Evolutionary conservation across 2,113 vertebrate genomes (phyloP).

Genomic region (Maylandia zebra): DNA sequence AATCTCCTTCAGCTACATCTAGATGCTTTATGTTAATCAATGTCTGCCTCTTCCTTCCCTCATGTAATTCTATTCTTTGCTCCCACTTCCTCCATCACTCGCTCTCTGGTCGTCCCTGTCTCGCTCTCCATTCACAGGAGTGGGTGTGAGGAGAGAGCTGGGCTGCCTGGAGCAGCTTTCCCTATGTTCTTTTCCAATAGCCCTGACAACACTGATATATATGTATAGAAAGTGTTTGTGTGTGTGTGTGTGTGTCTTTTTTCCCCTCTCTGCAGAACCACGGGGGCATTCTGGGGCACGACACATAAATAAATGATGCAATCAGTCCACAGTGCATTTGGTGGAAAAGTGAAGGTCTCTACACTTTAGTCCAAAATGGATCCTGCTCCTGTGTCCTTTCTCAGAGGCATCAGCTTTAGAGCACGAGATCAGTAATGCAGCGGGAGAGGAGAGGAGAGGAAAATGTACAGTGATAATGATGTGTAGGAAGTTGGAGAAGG

Average conservation of each 20-base stretch:
- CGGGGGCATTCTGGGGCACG: constrained; percentile 26
- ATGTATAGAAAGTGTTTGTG: background rate
- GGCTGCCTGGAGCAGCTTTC: constrained; percentile 14
- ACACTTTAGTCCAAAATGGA: constrained; percentile 48
- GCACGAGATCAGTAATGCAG: background rate
- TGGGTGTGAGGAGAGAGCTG: constrained; percentile 22
- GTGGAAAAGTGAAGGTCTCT: constrained; percentile 26
- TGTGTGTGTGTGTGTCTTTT: background rate
- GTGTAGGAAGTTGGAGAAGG: background rate
- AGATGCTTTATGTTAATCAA: constrained; percentile 7
- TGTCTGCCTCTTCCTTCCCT: constrained; percentile 11
- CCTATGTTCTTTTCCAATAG: background rate
- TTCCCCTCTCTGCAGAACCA: background rate
- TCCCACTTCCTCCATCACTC: background rate
- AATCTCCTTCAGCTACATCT: constrained; percentile 4
- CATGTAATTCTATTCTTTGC: constrained; percentile 29
- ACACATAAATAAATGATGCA: constrained; percentile 59
- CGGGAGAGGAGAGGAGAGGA: background rate
- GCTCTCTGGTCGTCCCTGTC: background rate
- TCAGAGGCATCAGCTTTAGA: constrained; percentile 15
- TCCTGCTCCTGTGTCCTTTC: constrained; percentile 24
- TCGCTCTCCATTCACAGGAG: background rate
- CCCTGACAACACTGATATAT: background rate
- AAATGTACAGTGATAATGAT: background rate
- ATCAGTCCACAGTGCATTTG: constrained; percentile 53